These are phyloP conservation scores for Minunthozetes semirufus DNA, from an alignment of 2,888 invertebrate genomes.

Conservation along the genomic window DNA sequence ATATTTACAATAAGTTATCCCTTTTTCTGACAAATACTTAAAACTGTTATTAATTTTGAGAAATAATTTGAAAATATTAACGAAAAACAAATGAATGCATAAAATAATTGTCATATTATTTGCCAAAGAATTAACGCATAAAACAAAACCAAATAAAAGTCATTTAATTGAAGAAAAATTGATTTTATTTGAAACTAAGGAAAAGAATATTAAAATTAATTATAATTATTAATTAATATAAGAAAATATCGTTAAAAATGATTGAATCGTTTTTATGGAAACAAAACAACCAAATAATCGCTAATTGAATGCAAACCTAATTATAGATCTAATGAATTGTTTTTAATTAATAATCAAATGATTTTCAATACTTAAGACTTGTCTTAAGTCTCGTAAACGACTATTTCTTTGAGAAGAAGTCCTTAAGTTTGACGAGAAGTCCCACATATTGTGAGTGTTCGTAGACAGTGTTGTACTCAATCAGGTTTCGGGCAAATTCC, in stretches of 20 bases:
- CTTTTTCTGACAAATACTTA: conserved; percentile 20
- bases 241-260: background rate
- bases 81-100: background rate
- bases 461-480: conserved; percentile 79
- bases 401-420: conserved; percentile 58
- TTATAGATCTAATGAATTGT: background rate
- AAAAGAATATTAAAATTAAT: too few relatives aligned
- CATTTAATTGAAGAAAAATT: background rate
- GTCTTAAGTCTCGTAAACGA: background rate
- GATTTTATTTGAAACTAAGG: too few relatives aligned
- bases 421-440: conserved; percentile 75
- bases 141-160: background rate
- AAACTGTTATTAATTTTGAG: background rate
- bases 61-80: background rate
- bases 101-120: background rate
- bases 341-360: background rate
- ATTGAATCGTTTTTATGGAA: background rate
- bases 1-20: background rate
- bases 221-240: background rate
- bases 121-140: conserved; percentile 6
- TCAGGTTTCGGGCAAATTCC: conserved; percentile 80
- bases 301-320: background rate
- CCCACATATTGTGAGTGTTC: conserved; percentile 88
- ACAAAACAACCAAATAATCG: background rate
- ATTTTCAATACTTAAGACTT: background rate